Evolutionary conservation across 2,888 invertebrate genomes (phyloP), one percentile per base, ranked within the genome.

Genomic region (Drosophila incognita): DNA sequence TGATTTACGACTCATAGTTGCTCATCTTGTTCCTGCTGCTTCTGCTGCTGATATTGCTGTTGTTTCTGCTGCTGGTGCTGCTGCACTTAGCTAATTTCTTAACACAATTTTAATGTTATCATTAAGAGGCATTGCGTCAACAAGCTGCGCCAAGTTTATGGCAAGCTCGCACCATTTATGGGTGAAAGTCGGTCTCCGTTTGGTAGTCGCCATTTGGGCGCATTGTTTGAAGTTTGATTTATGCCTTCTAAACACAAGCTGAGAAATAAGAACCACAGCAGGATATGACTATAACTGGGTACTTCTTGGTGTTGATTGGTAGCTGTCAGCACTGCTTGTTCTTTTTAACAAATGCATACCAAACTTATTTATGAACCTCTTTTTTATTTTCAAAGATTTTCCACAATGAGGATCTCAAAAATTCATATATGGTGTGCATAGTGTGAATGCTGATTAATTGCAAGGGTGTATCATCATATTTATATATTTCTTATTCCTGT

Each of bases 81-180:
- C 70, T 52, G 56, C 81, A 71, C 79, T 75, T 75, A 83, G 77
- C 87, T 87, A 87, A 87, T 87, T 87, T 87, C 89, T 87, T 89
- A 89, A 87, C 87, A 89, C 86, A 89, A 87, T 87, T 87, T 87
- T 89, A 84, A 87, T 84, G 88, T 84, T 84, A 84, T 84, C 84
- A 84, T 84, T 84, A 84, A 88, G 74, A 87, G 81, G 83, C 78
- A 85, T 83, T 85, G 79, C 88, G 86, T 87, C 78, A 83, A 75
- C 71, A 49, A 40, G 29, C 58, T 31, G 51, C 64, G 33, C 27
- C 64, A 62, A 54, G 58, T 83, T 83, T 87, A 83, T 83, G 76
- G 82, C 69, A 71, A 70, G 35, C 48, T 69, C 53, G 57, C 53
- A 69, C 85, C 89, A 88, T 85, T 83, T 85, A 85, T 86, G 89